Evolutionary conservation across 2,797 vertebrate species (phyloP), one percentile per base, ranked within the genome.

Genomic region (Chelonia mydas): DNA sequence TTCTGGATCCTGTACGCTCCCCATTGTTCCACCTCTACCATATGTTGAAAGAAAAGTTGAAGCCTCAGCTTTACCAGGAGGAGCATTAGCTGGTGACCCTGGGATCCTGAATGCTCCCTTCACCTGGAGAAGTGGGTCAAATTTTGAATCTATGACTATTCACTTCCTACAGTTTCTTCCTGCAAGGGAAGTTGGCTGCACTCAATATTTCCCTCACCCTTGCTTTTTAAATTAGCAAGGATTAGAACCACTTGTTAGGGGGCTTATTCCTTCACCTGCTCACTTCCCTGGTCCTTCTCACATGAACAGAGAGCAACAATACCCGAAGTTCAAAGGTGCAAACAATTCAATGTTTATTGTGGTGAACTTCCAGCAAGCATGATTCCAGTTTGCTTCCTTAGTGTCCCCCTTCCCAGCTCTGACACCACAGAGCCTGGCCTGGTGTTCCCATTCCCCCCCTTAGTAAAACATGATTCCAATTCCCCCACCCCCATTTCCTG

Each of bases 111-210:
- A 81, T 21, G 83, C 87, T 49, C 61, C 89, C 78, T 87, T 87
- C 25, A 88, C n/a, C 68, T 91, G 84, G 79, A 89, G 84, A 83
- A 86, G 41, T 3, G 83, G 61, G 87, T 1, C 53, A 31, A 37
- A 86, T 86, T 96, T 77, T 94, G 6, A 80, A 68, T 37, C 90
- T 25, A 61, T n/a, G 88, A 81, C 80, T 51, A 84, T 25, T 80
- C 50, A 83, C 33, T 33, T 89, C 45, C 53, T 81, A 37, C 55
- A 81, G 9, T 7, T 15, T 83, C 81, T 92, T 93, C 72, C 41
- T 8, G 3, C 47, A 89, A 84, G 51, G 3, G 3, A 49, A 50
- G 55, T 65, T 90, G 80, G 31, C 84, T 84, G 33, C 61, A 84
- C 41, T 53, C 1, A 1, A 27, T 83, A 61, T n/a, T 37, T 37